phyloP scores from a whole-genome alignment of 2,797 vertebrate genomes.

The Acipenser ruthenus region DNA sequence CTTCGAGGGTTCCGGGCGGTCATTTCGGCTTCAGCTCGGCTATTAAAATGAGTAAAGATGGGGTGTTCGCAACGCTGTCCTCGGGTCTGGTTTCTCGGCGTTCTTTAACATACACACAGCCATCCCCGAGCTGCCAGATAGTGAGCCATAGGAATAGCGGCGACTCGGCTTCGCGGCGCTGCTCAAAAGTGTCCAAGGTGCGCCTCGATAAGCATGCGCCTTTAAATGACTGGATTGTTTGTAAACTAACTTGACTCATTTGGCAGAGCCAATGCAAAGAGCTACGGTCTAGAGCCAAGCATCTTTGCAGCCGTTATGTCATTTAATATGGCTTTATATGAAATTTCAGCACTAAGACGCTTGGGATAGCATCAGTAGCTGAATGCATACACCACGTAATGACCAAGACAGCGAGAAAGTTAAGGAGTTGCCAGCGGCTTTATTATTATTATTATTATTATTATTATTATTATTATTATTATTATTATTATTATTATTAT shows the following conservation, averaged over 20 bases:
- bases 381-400: too few relatives aligned
- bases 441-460: not conserved
- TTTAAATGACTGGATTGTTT: slow-evolving; percentile 34
- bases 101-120: slow-evolving; percentile 39
- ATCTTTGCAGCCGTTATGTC: too few relatives aligned
- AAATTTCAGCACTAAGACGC: slow-evolving; percentile 65
- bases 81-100: slow-evolving; percentile 30
- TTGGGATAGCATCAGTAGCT: slow-evolving; percentile 52
- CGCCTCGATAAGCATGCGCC: slow-evolving; percentile 22
- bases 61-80: slow-evolving; percentile 31
- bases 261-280: too few relatives aligned
- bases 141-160: slow-evolving; percentile 49
- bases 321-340: not conserved
- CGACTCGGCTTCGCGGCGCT: slow-evolving; percentile 35
- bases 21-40: slow-evolving; percentile 22
- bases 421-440: too few relatives aligned
- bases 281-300: too few relatives aligned
- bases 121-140: slow-evolving; percentile 41
- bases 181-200: slow-evolving; percentile 48
- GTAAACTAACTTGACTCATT: not conserved
- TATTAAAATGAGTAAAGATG: slow-evolving; percentile 44
- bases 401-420: too few relatives aligned
- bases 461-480: not conserved
- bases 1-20: slow-evolving; percentile 25
- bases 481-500: too few relatives aligned